Conservation (phyloP, 2,113 vertebrate genomes). For the Gasterosteus nipponicus region DNA sequence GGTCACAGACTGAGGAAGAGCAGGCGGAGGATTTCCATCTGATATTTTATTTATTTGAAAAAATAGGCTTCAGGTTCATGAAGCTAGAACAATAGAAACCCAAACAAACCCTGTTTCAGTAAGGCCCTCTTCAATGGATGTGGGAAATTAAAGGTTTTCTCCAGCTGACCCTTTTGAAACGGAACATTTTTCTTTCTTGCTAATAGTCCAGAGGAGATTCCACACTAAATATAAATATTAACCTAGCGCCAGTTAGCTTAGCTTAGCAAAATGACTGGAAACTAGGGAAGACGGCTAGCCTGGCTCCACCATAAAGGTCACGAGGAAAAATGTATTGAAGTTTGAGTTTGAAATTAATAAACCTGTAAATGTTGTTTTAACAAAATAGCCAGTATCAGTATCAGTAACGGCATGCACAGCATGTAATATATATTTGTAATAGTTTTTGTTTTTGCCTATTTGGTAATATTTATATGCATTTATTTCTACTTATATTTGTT, state of each 20-base stretch:
- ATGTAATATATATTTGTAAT: no score
- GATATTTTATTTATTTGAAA: not conserved
- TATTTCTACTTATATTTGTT: no score
- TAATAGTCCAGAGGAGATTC: not conserved
- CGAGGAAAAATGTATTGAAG: no score
- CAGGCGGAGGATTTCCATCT: not conserved
- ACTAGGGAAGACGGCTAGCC: not conserved
- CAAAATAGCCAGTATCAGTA: no score
- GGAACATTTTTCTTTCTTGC: not conserved
- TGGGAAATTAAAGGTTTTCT: not conserved
- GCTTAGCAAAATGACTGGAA: not conserved
- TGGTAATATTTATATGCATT: no score
- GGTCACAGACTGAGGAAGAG: slow-evolving; percentile 82
- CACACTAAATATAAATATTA: not conserved
- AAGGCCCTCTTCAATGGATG: not conserved
- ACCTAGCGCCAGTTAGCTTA: not conserved
- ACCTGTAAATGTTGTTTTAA: no score
- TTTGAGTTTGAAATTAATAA: no score
- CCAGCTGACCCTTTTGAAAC: not conserved
- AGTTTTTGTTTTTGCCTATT: no score
- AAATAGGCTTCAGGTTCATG: not conserved
- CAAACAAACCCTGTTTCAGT: no score
- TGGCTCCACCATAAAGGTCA: not conserved
- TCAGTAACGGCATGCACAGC: no score
- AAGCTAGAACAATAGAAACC: not conserved